Percentiles rank a stretch among this genome's conserved stretches.
These are phyloP conservation scores for Triplophysa dalaica DNA, from an alignment of 2,113 vertebrate genomes.

Conservation along the genomic window DNA sequence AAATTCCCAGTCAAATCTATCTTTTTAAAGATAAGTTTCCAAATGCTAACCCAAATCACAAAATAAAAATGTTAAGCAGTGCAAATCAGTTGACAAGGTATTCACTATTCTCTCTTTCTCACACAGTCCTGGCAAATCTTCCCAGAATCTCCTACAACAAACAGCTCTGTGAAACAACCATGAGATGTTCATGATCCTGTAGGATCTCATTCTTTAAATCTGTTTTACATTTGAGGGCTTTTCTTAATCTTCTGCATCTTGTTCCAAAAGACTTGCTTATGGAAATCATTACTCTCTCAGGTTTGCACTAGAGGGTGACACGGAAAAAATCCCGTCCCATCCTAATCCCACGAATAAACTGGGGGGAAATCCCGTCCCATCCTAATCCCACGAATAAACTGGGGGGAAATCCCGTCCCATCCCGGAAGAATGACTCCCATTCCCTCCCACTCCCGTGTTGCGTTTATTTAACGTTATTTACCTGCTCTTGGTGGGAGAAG, in stretches of 20 bases:
- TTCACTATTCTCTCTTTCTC: conserved; percentile 11
- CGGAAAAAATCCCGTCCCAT: too few species aligned
- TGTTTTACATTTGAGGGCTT: conserved; percentile 10
- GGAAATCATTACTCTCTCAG: conserved; percentile 4
- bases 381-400: too few species aligned
- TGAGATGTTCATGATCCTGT: background rate
- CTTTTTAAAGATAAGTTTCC: conserved; percentile 29
- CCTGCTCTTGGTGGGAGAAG: too few species aligned
- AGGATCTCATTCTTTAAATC: background rate
- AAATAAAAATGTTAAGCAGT: conserved; percentile 36
- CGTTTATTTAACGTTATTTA: too few species aligned
- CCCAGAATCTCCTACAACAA: background rate
- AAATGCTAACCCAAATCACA: conserved; percentile 42
- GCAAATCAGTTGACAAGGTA: conserved; percentile 18
- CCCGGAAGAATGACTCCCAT: too few species aligned
- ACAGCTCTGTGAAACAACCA: conserved; percentile 5
- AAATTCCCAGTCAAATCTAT: conserved; percentile 49
- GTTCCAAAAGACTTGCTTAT: background rate
- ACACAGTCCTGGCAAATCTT: background rate
- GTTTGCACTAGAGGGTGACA: background rate
- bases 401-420: too few species aligned
- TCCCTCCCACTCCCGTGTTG: too few species aligned
- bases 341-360: too few species aligned
- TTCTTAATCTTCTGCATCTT: background rate
- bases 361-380: too few species aligned